These are phyloP conservation scores for Anthonomus grandis DNA, from an alignment of 1,140 invertebrate species.

Conservation along the genomic window DNA sequence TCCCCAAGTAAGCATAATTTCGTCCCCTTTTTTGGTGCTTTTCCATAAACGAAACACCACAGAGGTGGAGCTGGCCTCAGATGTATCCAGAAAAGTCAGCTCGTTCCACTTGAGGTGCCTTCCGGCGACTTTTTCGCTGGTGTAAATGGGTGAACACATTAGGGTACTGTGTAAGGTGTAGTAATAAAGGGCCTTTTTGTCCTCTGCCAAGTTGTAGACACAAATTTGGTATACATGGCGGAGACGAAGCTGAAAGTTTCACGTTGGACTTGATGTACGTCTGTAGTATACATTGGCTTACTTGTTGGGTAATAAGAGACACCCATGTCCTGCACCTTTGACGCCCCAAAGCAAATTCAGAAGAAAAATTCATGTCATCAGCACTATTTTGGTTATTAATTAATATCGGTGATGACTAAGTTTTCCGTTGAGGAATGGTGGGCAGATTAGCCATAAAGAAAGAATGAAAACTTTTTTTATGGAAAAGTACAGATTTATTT, in stretches of 20 bases:
- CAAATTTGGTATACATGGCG: conserved; percentile 45
- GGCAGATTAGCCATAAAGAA: too few species aligned
- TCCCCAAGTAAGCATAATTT: conserved; percentile 74
- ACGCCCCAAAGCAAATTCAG: conserved; percentile 55
- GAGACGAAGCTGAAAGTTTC: conserved; percentile 41
- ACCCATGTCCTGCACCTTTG: conserved; percentile 63
- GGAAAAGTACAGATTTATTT: too few species aligned
- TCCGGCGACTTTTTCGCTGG: conserved; percentile 74
- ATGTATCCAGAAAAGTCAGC: conserved; percentile 42
- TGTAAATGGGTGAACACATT: conserved; percentile 83
- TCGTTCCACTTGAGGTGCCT: conserved; percentile 74
- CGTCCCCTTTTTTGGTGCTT: conserved; percentile 45
- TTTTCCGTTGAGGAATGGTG: too few species aligned
- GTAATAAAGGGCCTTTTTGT: conserved; percentile 54
- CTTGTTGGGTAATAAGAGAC: conserved; percentile 61
- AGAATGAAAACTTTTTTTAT: too few species aligned
- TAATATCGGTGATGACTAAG: too few species aligned
- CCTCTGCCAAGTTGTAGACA: conserved; percentile 39
- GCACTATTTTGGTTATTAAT: background rate
- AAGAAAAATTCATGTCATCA: conserved; percentile 40
- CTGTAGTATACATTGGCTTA: conserved; percentile 26
- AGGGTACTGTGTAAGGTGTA: conserved; percentile 74
- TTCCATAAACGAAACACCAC: conserved; percentile 60
- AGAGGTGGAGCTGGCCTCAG: conserved; percentile 16
- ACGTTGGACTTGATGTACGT: background rate